Evolutionary conservation across 2,113 vertebrate genomes (phyloP).

Genomic region (Triplophysa dalaica): DNA sequence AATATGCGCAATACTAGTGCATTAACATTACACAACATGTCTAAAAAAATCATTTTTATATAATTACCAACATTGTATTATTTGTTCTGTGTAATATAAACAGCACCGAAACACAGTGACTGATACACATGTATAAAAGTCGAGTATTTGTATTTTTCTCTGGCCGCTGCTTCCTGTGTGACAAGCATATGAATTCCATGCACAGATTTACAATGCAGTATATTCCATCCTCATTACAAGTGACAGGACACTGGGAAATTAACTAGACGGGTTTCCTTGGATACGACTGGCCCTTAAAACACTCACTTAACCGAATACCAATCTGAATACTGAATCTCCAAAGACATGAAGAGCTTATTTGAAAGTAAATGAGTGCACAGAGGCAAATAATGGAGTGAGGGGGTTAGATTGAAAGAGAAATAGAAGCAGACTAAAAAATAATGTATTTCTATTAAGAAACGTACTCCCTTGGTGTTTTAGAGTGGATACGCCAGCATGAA

Average conservation of each 20-base stretch:
- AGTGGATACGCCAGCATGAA: too few relatives aligned
- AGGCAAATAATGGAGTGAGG: neutral
- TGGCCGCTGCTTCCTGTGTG: constrained; percentile 1
- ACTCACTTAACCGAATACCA: constrained; percentile 44
- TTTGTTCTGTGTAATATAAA: neutral
- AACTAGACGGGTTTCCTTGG: constrained; percentile 46
- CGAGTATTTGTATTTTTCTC: constrained; percentile 40
- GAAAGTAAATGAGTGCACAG: constrained; percentile 3
- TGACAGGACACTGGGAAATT: constrained; percentile 40
- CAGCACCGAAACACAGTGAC: constrained; percentile 5
- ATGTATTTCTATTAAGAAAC: too few relatives aligned
- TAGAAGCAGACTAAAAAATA: too few relatives aligned
- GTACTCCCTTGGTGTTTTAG: too few relatives aligned
- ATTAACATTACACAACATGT: too few relatives aligned
- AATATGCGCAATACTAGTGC: too few relatives aligned
- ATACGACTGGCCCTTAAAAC: constrained; percentile 38
- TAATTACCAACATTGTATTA: neutral
- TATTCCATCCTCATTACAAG: constrained; percentile 41
- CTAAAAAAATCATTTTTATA: neutral
- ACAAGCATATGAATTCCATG: constrained; percentile 33
- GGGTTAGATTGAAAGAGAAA: neutral
- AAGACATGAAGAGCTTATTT: neutral
- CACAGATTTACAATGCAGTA: constrained; percentile 13
- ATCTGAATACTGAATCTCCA: neutral
- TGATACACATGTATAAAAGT: neutral